phyloP scores from a whole-genome alignment of 2,888 invertebrate species.

The Hemaris fuciformis region DNA sequence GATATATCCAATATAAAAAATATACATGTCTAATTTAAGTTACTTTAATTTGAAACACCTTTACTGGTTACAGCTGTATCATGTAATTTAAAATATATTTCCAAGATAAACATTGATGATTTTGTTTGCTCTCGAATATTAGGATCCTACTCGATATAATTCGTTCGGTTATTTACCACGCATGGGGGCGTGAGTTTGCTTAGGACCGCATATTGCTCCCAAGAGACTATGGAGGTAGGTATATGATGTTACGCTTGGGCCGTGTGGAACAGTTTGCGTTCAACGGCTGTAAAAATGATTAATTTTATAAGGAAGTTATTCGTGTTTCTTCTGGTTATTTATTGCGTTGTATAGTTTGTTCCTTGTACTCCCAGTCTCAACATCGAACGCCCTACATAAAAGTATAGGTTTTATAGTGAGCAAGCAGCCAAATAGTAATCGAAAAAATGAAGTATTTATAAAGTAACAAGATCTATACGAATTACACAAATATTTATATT shows the following conservation, averaged over 20 bases:
- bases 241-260: background rate
- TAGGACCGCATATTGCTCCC: constrained; percentile 19
- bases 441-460: too few species aligned
- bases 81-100: background rate
- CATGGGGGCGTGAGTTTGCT: constrained; percentile 29
- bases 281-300: background rate
- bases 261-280: background rate
- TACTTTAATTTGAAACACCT: background rate
- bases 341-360: too few species aligned
- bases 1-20: too few species aligned
- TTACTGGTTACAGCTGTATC: background rate
- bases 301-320: background rate
- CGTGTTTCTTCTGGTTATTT: too few species aligned
- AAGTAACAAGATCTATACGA: too few species aligned
- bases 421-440: too few species aligned
- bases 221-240: background rate
- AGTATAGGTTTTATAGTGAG: too few species aligned
- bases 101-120: background rate
- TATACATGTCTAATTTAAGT: too few species aligned
- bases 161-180: constrained; percentile 6
- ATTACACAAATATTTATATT: too few species aligned
- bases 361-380: too few species aligned
- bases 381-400: too few species aligned
- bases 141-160: background rate
- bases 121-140: background rate